Conservation (phyloP, 2,888 invertebrate species). For the Tuberolachnus salignus region DNA sequence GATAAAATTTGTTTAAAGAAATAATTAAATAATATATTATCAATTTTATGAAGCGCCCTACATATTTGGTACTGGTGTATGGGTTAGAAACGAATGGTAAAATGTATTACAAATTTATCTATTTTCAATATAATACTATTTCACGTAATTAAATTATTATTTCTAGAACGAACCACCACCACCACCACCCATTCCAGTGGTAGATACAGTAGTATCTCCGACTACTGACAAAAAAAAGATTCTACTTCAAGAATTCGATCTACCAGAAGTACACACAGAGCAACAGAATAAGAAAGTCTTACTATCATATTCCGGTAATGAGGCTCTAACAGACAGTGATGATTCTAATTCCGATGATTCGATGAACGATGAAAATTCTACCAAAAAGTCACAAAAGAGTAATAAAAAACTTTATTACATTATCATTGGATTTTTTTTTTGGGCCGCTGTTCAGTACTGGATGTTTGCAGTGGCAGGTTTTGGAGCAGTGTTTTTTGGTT, state of each 20-base stretch:
- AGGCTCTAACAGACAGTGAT: slow-evolving; percentile 5
- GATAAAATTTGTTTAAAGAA: too few relatives aligned
- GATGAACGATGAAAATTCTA: background rate
- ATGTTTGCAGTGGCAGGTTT: slow-evolving; percentile 77
- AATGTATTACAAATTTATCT: too few relatives aligned
- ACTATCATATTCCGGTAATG: background rate
- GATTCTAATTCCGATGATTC: slow-evolving; percentile 47
- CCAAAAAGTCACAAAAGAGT: background rate
- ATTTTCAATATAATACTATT: background rate
- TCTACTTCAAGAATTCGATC: slow-evolving; percentile 1
- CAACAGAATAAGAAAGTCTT: slow-evolving; percentile 24
- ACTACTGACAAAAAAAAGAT: slow-evolving; percentile 24
- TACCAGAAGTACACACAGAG: background rate
- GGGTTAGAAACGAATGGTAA: too few relatives aligned
- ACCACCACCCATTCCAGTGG: too few relatives aligned
- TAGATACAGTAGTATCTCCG: slow-evolving; percentile 7
- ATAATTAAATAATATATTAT: too few relatives aligned
- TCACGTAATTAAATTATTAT: background rate
- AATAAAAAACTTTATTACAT: slow-evolving; percentile 7
- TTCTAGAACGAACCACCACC: slow-evolving; percentile 18
- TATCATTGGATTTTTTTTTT: background rate
- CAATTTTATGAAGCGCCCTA: too few relatives aligned
- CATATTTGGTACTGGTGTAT: too few relatives aligned
- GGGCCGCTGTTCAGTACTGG: slow-evolving; percentile 46
- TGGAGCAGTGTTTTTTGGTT: slow-evolving; percentile 85